Conservation (phyloP, 2,113 vertebrate genomes). For the Willisornis vidua region DNA sequence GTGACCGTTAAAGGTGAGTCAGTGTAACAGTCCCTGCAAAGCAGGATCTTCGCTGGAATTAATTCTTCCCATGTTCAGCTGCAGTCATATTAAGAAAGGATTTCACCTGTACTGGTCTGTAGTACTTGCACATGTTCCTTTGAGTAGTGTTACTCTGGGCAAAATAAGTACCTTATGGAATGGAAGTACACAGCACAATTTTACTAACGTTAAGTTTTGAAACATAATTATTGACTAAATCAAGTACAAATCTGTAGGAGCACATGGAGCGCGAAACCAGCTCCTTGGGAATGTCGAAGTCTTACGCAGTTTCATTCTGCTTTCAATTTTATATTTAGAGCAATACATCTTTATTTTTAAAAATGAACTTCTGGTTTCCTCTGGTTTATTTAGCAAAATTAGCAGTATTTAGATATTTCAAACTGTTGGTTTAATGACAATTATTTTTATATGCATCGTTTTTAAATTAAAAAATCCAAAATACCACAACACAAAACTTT, state of each 20-base stretch:
- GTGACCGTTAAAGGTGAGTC: not conserved
- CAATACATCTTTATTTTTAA: slow-evolving; percentile 29
- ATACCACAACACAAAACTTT: not conserved
- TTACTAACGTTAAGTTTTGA: slow-evolving; percentile 29
- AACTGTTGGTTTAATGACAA: slow-evolving; percentile 57
- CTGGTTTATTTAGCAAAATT: slow-evolving; percentile 39
- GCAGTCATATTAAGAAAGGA: not conserved
- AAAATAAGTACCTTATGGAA: not conserved
- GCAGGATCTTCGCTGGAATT: not conserved
- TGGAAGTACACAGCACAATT: not conserved
- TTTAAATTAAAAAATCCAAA: not conserved
- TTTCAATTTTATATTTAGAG: slow-evolving; percentile 67
- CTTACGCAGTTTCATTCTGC: slow-evolving; percentile 17
- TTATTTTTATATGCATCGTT: slow-evolving; percentile 64
- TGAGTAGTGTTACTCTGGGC: slow-evolving; percentile 27
- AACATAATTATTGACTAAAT: slow-evolving; percentile 5
- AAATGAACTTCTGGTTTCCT: slow-evolving; percentile 17
- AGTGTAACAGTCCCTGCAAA: not conserved
- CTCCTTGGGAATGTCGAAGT: not conserved
- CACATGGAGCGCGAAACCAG: not conserved
- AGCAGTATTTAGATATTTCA: slow-evolving; percentile 34
- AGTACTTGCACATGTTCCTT: not conserved
- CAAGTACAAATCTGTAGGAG: slow-evolving; percentile 4
- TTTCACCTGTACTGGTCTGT: not conserved
- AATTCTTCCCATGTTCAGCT: not conserved